A percentile compares a stretch with the other conserved stretches of the same genome.
phyloP scores from a whole-genome alignment of 2,888 invertebrate species.

The Netelia melanura region DNA sequence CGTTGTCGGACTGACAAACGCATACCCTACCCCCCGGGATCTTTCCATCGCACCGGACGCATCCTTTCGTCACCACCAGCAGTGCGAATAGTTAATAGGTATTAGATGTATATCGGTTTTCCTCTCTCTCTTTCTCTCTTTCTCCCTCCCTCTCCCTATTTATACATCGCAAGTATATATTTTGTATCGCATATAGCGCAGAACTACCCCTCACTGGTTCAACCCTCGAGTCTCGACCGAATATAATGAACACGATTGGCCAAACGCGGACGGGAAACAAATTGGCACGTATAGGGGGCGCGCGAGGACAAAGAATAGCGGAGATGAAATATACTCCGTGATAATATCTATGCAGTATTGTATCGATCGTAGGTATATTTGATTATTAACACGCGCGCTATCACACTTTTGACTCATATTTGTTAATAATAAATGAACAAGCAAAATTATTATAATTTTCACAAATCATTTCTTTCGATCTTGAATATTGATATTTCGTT shows the following conservation, averaged over 20 bases:
- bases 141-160: too few relatives aligned
- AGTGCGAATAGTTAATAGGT: constrained; percentile 44
- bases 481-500: too few relatives aligned
- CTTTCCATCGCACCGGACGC: constrained; percentile 39
- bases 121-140: neutral
- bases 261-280: constrained; percentile 51
- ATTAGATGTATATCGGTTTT: constrained; percentile 12
- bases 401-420: neutral
- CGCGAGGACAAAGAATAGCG: constrained; percentile 26
- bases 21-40: constrained; percentile 11
- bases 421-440: too few relatives aligned
- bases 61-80: constrained; percentile 55
- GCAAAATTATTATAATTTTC: too few relatives aligned
- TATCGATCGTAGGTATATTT: neutral
- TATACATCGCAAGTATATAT: constrained; percentile 31
- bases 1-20: constrained; percentile 13
- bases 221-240: constrained; percentile 59
- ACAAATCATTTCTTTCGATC: too few relatives aligned
- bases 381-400: neutral
- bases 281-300: constrained; percentile 40
- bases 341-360: constrained; percentile 16
- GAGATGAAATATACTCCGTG: constrained; percentile 36
- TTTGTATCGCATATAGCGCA: constrained; percentile 36
- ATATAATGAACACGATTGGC: constrained; percentile 63
- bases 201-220: constrained; percentile 42